Base-by-base conservation (phyloP, 30 jellyfish, hydroid and myxozoan species). In the Calvadosia cruxmelitensis region DNA sequence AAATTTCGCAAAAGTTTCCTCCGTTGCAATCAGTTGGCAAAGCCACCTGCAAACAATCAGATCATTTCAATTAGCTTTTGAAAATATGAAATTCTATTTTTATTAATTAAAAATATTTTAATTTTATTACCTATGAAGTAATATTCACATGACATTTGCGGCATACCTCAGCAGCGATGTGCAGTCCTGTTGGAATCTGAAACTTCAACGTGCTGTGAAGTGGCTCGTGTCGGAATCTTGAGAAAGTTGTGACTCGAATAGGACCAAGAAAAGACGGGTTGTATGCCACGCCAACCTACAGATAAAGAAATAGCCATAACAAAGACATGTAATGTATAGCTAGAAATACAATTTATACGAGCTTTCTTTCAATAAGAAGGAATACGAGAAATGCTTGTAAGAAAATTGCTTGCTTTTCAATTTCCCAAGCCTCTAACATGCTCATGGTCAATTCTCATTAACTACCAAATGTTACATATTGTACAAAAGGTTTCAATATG, bases 21-120 rank as follows among this genome's bases (percentile, higher is more conserved):
- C 92, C 99, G 30, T 80, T 78, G 49, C 99, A 91, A 53, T 91
- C 99, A 34, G 84, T 67, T 23, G 99, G 99, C 12, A 91, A 65
- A 26, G 80, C 42, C 26, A 91, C 94, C 99, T 91, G 32, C 0
- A 72, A 33, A 34, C 57, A 32, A 66, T 42, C 12, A 31, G 24
- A 63, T 26, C 24, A 50, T 13, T 26, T 3, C 3, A 62, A 52
- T 62, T 13, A 26, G 10, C 25, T 57, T 7, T 13, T 13, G 26
- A 52, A 35, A 2, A 52, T 16, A 3, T 31, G 66, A 7, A 72
- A 20, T 29, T 20, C 68, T 50, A 10, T 24, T 7, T 24, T 34
- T 31, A 49, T n/a, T n/a, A n/a, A n/a, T n/a, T n/a, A n/a, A n/a
- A n/a, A n/a, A n/a, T n/a, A n/a, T n/a, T n/a, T n/a, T n/a, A n/a